phyloP scores from a whole-genome alignment of 1,140 invertebrate genomes.

The Meloidogyne exigua region DNA sequence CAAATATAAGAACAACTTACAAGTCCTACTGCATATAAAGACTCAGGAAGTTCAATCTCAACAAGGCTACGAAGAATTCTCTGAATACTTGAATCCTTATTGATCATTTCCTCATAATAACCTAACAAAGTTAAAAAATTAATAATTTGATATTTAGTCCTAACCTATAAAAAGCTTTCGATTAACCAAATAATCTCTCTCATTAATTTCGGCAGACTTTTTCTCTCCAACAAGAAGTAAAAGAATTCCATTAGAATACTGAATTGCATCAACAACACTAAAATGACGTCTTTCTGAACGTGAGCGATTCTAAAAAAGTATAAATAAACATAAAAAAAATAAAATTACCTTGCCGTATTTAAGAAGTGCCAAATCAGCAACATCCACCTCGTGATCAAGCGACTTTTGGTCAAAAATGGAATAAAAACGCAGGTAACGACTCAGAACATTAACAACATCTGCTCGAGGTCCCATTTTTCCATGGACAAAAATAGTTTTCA shows the following conservation, averaged over 20 bases:
- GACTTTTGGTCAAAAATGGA: constrained; percentile 21
- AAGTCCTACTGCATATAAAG: constrained; percentile 11
- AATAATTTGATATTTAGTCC: background rate
- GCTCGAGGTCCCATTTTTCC: constrained; percentile 1
- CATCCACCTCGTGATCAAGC: constrained; percentile 9
- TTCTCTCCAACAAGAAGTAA: constrained; percentile 9
- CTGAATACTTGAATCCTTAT: background rate
- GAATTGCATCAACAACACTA: constrained; percentile 11
- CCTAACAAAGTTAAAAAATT: background rate
- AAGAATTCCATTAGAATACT: constrained; percentile 12
- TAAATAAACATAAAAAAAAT: background rate
- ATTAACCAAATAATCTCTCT: background rate
- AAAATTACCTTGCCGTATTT: constrained; percentile 9
- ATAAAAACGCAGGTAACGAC: constrained; percentile 20
- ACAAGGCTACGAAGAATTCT: background rate
- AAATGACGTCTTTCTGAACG: constrained; percentile 21
- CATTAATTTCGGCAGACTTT: background rate
- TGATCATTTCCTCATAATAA: constrained; percentile 15
- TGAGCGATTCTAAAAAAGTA: background rate
- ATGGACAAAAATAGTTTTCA: constrained; percentile 18
- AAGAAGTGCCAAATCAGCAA: constrained; percentile 17
- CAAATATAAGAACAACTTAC: background rate
- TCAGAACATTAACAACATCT: constrained; percentile 19
- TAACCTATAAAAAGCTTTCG: constrained; percentile 21
- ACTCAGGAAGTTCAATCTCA: constrained; percentile 15